Percentiles rank a stretch among this genome's conserved stretches.
These are phyloP conservation scores for Ancistrus triradiatus DNA, from an alignment of 2,113 vertebrate genomes.

Conservation along the genomic window DNA sequence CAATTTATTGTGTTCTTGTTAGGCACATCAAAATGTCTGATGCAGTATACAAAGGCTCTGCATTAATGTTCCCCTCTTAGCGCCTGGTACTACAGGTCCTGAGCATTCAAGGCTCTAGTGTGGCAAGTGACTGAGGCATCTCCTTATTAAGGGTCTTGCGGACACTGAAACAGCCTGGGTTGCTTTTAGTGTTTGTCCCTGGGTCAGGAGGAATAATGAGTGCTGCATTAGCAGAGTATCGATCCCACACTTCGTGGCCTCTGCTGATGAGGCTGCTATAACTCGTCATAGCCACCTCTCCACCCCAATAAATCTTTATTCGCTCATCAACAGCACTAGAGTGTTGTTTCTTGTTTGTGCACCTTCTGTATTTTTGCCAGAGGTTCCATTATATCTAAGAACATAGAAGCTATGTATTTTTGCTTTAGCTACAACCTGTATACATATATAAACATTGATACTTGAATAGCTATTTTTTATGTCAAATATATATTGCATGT, in stretches of 20 bases:
- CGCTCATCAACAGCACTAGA: conserved; percentile 4
- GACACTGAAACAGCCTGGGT: conserved; percentile 36
- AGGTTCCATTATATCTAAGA: too few species aligned
- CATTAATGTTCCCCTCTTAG: conserved; percentile 45
- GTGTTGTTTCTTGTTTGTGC: conserved; percentile 32
- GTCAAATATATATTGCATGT: too few species aligned
- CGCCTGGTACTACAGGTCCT: conserved; percentile 36
- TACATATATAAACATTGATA: too few species aligned
- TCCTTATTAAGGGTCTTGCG: conserved; percentile 40
- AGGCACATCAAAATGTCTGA: conserved; percentile 72
- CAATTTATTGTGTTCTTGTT: conserved; percentile 84
- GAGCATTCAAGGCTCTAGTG: conserved; percentile 25
- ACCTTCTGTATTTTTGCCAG: too few species aligned
- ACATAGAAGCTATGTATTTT: too few species aligned
- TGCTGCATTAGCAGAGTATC: conserved; percentile 48
- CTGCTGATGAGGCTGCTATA: conserved; percentile 30
- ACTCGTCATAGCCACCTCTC: conserved; percentile 32
- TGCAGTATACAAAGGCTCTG: conserved; percentile 50
- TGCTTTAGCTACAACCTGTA: too few species aligned
- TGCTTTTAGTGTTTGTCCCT: conserved; percentile 48
- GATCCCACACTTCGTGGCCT: conserved; percentile 39
- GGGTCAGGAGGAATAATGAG: conserved; percentile 49
- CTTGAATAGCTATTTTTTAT: too few species aligned
- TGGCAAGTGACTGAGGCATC: conserved; percentile 36
- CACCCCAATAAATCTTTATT: conserved; percentile 43